Evolutionary conservation across 1,140 invertebrate genomes (phyloP).

Genomic region (Scaptomyza montana): DNA sequence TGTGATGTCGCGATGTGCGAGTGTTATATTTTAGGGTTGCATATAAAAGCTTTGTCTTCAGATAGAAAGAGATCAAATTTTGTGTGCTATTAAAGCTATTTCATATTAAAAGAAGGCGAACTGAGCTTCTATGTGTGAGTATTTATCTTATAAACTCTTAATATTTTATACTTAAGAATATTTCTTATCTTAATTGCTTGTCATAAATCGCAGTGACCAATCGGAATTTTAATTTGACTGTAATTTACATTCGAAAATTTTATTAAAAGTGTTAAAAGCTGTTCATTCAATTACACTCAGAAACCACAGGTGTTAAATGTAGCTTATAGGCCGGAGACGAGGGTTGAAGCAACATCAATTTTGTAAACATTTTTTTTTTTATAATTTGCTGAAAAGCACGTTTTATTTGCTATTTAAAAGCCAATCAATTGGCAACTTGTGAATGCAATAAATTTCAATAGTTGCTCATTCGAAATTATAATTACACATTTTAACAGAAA

Average conservation of each 20-base stretch:
- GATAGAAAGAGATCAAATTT: slow-evolving; percentile 32
- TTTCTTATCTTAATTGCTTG: slow-evolving; percentile 53
- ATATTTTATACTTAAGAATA: slow-evolving; percentile 31
- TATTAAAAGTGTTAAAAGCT: slow-evolving; percentile 72
- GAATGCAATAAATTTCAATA: slow-evolving; percentile 75
- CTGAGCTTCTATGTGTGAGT: slow-evolving; percentile 18
- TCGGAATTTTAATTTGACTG: slow-evolving; percentile 28
- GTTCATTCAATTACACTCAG: slow-evolving; percentile 14
- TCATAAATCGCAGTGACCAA: slow-evolving; percentile 52
- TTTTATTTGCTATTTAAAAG: slow-evolving; percentile 63
- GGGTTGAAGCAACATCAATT: slow-evolving; percentile 3
- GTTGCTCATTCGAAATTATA: slow-evolving; percentile 36
- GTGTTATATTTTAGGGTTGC: slow-evolving; percentile 27
- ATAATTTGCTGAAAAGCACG: slow-evolving; percentile 46
- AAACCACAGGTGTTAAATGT: slow-evolving; percentile 44
- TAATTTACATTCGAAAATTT: slow-evolving; percentile 47
- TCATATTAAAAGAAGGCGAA: slow-evolving; percentile 3
- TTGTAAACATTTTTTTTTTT: slow-evolving; percentile 20
- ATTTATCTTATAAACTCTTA: too few relatives aligned
- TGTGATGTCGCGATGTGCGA: not conserved
- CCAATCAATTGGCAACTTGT: slow-evolving; percentile 68
- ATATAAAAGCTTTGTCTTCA: slow-evolving; percentile 6
- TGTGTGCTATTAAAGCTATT: slow-evolving; percentile 27
- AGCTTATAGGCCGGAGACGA: not conserved
- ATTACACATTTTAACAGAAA: slow-evolving; percentile 10